A percentile compares a stretch with the other conserved stretches of the same genome.
phyloP scores from a whole-genome alignment of 2,797 vertebrate genomes.

The Sebastes variabilis region DNA sequence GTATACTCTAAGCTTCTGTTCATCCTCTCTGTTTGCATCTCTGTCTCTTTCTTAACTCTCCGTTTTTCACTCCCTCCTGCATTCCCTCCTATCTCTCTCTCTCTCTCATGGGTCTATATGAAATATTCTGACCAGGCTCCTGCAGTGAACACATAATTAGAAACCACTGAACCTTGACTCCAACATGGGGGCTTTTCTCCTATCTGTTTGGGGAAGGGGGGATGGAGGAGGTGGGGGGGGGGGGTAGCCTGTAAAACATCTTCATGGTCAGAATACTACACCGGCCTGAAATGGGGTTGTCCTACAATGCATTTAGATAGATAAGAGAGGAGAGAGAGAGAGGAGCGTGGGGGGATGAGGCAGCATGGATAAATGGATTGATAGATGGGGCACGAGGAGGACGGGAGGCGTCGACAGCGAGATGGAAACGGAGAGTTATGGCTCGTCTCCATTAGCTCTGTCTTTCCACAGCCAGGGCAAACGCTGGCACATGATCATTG shows the following conservation, averaged over 20 bases:
- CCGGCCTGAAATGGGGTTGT: constrained; percentile 36
- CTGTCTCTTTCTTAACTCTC: constrained; percentile 5
- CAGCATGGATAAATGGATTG: constrained; percentile 60
- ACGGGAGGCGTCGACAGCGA: constrained; percentile 32
- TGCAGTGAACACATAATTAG: constrained; percentile 74
- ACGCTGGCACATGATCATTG: neutral
- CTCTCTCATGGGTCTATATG: constrained; percentile 55
- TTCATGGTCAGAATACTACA: constrained; percentile 56
- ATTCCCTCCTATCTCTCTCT: constrained; percentile 36
- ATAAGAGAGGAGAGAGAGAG: constrained; percentile 31
- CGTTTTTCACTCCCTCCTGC: constrained; percentile 11
- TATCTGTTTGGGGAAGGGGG: constrained; percentile 58
- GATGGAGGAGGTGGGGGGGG: no score
- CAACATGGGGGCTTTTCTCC: constrained; percentile 61
- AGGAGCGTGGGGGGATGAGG: constrained; percentile 1
- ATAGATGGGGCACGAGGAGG: constrained; percentile 50
- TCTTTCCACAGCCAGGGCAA: constrained; percentile 17
- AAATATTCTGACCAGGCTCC: constrained; percentile 69
- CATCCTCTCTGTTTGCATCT: constrained; percentile 12
- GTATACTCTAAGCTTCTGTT: neutral
- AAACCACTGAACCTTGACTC: constrained; percentile 67
- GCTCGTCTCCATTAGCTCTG: constrained; percentile 38
- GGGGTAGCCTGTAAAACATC: constrained; percentile 68
- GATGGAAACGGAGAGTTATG: constrained; percentile 56
- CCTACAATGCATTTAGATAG: constrained; percentile 56